Base-by-base conservation (phyloP, 2,113 vertebrate genomes). In the Tragelaphus strepsiceros region DNA sequence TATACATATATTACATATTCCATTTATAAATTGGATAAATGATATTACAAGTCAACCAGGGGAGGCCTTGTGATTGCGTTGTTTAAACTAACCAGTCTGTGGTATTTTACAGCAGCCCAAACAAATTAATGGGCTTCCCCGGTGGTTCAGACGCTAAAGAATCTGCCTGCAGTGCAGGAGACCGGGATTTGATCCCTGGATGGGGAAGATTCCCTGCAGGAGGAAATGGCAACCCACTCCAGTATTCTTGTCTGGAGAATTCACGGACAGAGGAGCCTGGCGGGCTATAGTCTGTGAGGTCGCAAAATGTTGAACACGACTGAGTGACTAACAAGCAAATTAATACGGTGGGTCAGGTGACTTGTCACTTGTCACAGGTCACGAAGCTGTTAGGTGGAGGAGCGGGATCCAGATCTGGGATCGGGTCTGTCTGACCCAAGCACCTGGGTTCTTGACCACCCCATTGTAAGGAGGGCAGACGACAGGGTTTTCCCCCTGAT, bases 41-140 rank as follows among this genome's bases (percentile, higher is more conserved):
- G 28, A 49, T 35, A 16, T 56, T 81, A 89, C 83, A 90, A 62
- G 39, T 82, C 64, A 64, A 7, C 19, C 39, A 91, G 53, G 49
- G 35, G 3, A 58, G 24, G 39, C 2, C 22, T 53, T 59, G 19
- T 32, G 9, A 43, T 51, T 81, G 78, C 39, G 17, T 51, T 26
- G 28, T 17, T 15, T 32, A n/a, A 56, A 51, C 12, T 5, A 1
- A 22, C 19, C 19, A 0, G 24, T 39, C 64, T 43, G 22, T 0
- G 28, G 67, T 2, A 9, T 30, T 74, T 17, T 26, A 30, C 9
- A 13, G 26, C 10, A 30, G 71, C 43, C 56, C 58, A 1, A 15
- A 24, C 35, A 77, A 24, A 84, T 21, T 4, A 46, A 62, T 7
- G 71, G 22, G 39, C 39, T 77, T 77, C 71, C 71, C 39, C 14